These are phyloP conservation scores for Triops cancriformis DNA, from an alignment of 1,140 invertebrate genomes.

Conservation along the genomic window DNA sequence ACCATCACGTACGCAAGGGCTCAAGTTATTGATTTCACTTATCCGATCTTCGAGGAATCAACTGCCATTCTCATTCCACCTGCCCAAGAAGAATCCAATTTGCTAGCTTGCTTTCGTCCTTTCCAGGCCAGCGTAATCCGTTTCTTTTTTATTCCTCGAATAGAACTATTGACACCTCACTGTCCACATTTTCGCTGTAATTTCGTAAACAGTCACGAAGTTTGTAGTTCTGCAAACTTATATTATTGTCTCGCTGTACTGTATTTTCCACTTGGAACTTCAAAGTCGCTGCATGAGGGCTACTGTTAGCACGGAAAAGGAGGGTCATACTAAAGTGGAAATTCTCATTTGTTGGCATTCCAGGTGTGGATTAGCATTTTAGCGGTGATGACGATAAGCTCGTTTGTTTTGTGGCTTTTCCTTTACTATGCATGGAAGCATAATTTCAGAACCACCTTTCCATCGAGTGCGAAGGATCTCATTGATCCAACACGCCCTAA, in stretches of 20 bases:
- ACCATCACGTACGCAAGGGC: constrained; percentile 41
- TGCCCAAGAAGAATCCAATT: constrained; percentile 33
- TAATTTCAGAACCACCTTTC: background rate
- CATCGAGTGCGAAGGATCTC: background rate
- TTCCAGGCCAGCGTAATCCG: constrained; percentile 26
- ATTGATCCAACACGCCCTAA: background rate
- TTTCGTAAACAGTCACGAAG: too few species aligned
- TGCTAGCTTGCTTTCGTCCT: constrained; percentile 35
- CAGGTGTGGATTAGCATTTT: background rate
- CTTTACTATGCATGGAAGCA: background rate
- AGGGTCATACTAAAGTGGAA: too few species aligned
- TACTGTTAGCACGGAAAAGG: too few species aligned
- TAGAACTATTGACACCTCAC: background rate
- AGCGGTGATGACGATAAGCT: background rate
- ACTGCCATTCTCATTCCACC: constrained; percentile 36
- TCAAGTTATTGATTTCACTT: constrained; percentile 41
- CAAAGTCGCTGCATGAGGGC: too few species aligned
- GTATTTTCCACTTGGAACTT: too few species aligned
- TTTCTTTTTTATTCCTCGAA: background rate
- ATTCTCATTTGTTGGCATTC: too few species aligned
- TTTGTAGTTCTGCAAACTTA: too few species aligned
- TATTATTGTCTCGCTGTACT: too few species aligned
- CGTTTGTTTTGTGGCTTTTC: background rate
- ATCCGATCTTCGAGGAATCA: constrained; percentile 38
- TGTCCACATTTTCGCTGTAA: too few species aligned